Evolutionary conservation across 2,113 vertebrate species (phyloP).

Genomic region (Ctenodactylus gundi): DNA sequence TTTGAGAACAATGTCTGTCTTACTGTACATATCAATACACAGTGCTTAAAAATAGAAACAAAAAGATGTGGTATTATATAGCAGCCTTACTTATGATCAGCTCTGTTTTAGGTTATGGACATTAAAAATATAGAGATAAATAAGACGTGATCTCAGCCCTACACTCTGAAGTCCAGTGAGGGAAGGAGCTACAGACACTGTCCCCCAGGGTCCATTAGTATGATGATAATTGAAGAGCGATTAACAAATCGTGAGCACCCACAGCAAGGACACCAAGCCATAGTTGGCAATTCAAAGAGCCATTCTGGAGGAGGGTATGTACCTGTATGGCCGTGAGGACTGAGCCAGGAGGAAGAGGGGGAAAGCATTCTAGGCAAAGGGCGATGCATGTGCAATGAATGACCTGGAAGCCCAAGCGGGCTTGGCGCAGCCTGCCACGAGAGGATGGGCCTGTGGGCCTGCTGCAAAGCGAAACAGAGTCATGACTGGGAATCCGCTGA

Average conservation of each 20-base stretch:
- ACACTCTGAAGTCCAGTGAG: accelerated
- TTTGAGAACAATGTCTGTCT: not conserved
- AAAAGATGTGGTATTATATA: not conserved
- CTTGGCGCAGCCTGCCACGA: not conserved
- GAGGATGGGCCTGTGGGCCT: not conserved
- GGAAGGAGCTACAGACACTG: not conserved
- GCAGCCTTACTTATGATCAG: not conserved
- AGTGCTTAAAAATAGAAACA: not conserved
- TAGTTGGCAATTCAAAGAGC: not conserved
- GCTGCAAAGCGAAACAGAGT: not conserved
- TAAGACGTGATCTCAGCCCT: not conserved
- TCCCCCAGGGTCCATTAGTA: accelerated
- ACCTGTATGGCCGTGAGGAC: not conserved
- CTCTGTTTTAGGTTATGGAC: not conserved
- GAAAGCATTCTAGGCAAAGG: not conserved
- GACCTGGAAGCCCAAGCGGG: not conserved
- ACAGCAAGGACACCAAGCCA: not conserved
- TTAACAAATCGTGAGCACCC: not conserved
- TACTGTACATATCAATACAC: not conserved
- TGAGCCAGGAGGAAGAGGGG: not conserved
- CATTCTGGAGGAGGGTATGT: not conserved
- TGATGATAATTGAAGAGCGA: not conserved
- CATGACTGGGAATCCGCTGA: not conserved
- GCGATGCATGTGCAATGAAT: accelerated
- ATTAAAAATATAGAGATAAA: not conserved